Conservation (phyloP, 1,140 invertebrate species). For the Euwallacea similis region DNA sequence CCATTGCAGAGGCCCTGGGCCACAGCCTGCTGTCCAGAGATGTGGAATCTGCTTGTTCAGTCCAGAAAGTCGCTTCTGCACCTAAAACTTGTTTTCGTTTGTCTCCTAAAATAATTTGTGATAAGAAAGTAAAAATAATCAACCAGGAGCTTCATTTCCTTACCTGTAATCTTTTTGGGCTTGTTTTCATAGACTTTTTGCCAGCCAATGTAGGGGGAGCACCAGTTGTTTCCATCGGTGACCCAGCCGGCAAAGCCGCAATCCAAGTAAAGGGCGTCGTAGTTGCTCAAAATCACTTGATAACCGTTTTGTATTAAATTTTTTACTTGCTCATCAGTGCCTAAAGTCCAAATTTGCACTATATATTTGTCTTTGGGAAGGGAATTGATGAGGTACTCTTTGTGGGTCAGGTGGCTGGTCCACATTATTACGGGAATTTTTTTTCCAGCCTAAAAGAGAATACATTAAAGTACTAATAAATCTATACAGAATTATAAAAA, state of each 20-base stretch:
- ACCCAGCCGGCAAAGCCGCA: conserved; percentile 75
- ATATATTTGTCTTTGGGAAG: conserved; percentile 72
- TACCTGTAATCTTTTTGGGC: conserved; percentile 61
- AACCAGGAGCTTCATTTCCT: neutral
- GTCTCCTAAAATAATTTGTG: conserved; percentile 28
- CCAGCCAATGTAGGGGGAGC: conserved; percentile 86
- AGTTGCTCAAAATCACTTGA: conserved; percentile 78
- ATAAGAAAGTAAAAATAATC: neutral
- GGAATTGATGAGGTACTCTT: conserved; percentile 65
- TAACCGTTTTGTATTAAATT: conserved; percentile 71
- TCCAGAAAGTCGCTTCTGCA: conserved; percentile 78
- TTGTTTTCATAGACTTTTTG: conserved; percentile 82
- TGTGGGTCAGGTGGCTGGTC: conserved; percentile 77
- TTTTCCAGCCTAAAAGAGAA: conserved; percentile 52
- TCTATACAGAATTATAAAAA: neutral
- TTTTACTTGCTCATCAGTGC: conserved; percentile 62
- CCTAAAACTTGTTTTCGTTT: conserved; percentile 59
- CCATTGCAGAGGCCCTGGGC: conserved; percentile 78
- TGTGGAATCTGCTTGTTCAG: conserved; percentile 72
- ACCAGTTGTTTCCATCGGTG: conserved; percentile 76
- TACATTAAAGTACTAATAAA: neutral
- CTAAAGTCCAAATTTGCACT: conserved; percentile 80
- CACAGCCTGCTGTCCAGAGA: conserved; percentile 71
- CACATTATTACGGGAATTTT: conserved; percentile 72
- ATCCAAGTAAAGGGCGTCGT: conserved; percentile 82